Conservation (phyloP, 2,888 invertebrate genomes). For the Carpatolechia fugitivella region DNA sequence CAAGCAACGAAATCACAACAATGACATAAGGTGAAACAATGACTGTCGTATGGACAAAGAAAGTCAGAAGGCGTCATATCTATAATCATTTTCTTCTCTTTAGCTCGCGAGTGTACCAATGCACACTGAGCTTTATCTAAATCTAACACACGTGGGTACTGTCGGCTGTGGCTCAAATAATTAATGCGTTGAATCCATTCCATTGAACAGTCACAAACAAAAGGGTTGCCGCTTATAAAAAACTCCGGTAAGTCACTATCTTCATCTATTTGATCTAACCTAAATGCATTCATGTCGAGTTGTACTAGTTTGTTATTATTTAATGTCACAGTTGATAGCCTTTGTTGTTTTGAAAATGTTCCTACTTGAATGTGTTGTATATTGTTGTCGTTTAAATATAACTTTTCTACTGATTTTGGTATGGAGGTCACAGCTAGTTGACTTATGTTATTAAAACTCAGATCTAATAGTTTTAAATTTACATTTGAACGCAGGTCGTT, state of each 20-base stretch:
- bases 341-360: constrained; percentile 84
- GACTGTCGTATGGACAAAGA: constrained; percentile 88
- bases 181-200: constrained; percentile 91
- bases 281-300: constrained; percentile 86
- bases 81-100: constrained; percentile 85
- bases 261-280: constrained; percentile 82
- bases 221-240: constrained; percentile 90
- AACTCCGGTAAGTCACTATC: constrained; percentile 87
- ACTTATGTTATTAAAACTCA: constrained; percentile 85
- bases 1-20: constrained; percentile 94
- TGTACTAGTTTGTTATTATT: constrained; percentile 86
- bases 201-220: constrained; percentile 92
- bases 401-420: constrained; percentile 85
- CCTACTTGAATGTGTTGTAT: constrained; percentile 84
- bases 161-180: constrained; percentile 85
- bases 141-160: constrained; percentile 89
- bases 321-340: constrained; percentile 85
- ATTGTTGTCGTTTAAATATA: constrained; percentile 86
- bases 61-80: constrained; percentile 87
- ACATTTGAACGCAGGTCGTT: constrained; percentile 75
- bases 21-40: constrained; percentile 92
- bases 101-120: constrained; percentile 82
- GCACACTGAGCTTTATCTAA: constrained; percentile 87
- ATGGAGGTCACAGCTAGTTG: constrained; percentile 83
- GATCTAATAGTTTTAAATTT: constrained; percentile 85